These are phyloP conservation scores for Ptyas mucosa DNA, from an alignment of 2,113 vertebrate species.

Conservation along the genomic window DNA sequence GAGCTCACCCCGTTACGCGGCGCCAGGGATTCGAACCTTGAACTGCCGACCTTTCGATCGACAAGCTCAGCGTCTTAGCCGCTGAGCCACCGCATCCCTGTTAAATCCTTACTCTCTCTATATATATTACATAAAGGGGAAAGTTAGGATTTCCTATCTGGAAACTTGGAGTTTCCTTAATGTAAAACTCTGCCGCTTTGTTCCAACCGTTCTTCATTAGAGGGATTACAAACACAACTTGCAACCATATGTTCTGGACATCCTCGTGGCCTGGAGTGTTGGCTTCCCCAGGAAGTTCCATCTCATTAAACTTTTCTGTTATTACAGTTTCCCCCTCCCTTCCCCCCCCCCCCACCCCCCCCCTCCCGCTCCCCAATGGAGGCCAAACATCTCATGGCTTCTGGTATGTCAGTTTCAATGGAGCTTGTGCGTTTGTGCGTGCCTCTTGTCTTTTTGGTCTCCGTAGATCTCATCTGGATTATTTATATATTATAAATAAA, in stretches of 20 bases:
- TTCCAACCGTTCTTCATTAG: constrained; percentile 22
- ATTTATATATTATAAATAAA: too few relatives aligned
- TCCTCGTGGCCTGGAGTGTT: not conserved
- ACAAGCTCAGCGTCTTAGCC: too few relatives aligned
- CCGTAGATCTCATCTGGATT: too few relatives aligned
- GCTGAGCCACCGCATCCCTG: not conserved
- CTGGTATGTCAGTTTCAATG: not conserved
- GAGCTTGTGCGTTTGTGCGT: not conserved
- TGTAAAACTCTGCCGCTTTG: constrained; percentile 18
- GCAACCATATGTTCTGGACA: not conserved
- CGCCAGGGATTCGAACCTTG: too few relatives aligned
- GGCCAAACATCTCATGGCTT: not conserved
- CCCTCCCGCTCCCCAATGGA: not conserved
- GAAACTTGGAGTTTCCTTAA: constrained; percentile 33
- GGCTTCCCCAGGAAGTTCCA: not conserved
- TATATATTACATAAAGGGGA: constrained; percentile 43
- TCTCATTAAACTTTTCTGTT: not conserved
- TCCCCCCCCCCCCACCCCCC: too few relatives aligned
- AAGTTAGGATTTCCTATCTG: constrained; percentile 39
- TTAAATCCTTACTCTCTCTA: constrained; percentile 31
- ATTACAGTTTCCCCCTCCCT: not conserved
- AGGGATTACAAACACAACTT: not conserved
- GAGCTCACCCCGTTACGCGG: too few relatives aligned
- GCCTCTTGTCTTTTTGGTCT: not conserved
- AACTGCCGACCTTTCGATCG: too few relatives aligned